Evolutionary conservation across 1,140 invertebrate genomes (phyloP).

Genomic region (Adelges cooleyi): DNA sequence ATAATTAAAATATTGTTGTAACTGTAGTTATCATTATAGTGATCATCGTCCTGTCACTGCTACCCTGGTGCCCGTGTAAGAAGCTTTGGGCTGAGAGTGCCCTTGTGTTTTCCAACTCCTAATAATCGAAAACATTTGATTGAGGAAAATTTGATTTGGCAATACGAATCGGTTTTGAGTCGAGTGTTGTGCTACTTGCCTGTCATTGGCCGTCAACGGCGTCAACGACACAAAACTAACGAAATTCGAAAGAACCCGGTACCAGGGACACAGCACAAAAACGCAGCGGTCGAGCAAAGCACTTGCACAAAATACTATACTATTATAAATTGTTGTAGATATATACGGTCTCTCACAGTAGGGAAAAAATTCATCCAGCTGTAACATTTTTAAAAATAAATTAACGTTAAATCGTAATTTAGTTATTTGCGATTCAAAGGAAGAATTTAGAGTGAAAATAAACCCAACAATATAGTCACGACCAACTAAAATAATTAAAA

Average conservation of each 20-base stretch:
- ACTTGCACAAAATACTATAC: no score
- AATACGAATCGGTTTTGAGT: neutral
- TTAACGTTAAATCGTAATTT: no score
- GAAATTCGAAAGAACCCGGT: slow-evolving; percentile 8
- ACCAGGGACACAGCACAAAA: neutral
- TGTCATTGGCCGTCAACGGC: slow-evolving; percentile 18
- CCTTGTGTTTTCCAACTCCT: neutral
- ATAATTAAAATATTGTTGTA: no score
- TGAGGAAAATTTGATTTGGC: slow-evolving; percentile 17
- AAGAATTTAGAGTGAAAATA: no score
- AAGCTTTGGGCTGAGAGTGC: neutral
- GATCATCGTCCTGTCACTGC: neutral
- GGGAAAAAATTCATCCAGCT: no score
- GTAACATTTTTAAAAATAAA: no score
- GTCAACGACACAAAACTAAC: slow-evolving; percentile 22
- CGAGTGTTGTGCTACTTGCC: neutral
- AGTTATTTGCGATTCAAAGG: no score
- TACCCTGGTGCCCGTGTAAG: neutral
- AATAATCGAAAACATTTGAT: neutral
- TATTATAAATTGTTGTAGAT: no score
- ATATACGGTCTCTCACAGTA: no score
- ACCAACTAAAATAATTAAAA: no score
- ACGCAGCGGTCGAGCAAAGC: no score
- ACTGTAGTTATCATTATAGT: neutral
- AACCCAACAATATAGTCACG: no score